Base-by-base conservation (phyloP, 2,113 vertebrate species). In the Sander lucioperca region DNA sequence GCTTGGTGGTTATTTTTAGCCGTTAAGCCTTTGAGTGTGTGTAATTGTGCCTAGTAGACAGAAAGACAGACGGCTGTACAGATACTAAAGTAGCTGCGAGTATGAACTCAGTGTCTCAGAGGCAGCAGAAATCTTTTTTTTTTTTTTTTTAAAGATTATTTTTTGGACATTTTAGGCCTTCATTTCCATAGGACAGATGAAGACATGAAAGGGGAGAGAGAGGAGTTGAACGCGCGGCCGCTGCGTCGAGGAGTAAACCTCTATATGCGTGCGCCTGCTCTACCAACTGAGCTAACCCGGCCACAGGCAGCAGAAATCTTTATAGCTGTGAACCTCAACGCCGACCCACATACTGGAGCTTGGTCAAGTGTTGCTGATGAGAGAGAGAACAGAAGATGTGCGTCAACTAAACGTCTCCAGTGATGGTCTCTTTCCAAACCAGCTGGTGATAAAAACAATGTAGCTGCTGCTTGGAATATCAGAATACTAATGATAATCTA, bases 281-380 rank as follows among this genome's bases (percentile, higher is more conserved):
- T 33, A 33, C 30, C 30, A 5, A 33, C 30, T 33, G 30, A 5
- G 30, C 30, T 33, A 33, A 33, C 30, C 30, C 30, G 30, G 30
- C 30, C 3, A 30, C 30, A 83, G 70, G 62, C 88, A 80, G 79
- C 80, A 86, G 54, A 62, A 66, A 69, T 77, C 13, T 86, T 51
- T 74, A n/a, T 70, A 79, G 79, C 74, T 33, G 70, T 73, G 53
- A 88, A 90, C 82, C 68, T 81, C 50, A 64, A 15, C 66, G 19
- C 68, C 79, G 84, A 89, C 86, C 88, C 89, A 90, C 64, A 82
- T 91, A 73, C 72, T 71, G 77, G 25, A 76, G 58, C 56, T 71
- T 45, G 77, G 74, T 84, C 66, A 77, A 83, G 50, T 73, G 30
- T 50, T 80, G 69, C 80, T 72, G 83, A 84, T 73, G 45, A 76